Base-by-base conservation (phyloP, 2,797 vertebrate genomes). In the Falco concolor region DNA sequence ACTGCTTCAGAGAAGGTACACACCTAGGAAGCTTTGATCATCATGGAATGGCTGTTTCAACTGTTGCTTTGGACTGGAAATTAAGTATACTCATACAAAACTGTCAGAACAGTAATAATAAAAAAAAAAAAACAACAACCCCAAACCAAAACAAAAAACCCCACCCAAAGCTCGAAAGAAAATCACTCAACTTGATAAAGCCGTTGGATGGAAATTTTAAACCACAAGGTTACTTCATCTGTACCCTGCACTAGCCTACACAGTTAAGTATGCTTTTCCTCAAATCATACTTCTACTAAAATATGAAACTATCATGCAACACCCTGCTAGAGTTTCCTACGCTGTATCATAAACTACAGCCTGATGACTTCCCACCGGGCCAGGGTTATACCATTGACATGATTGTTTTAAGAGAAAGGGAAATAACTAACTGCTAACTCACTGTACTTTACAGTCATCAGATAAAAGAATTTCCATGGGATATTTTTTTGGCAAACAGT, bases 401-500 rank as follows among this genome's bases (percentile, higher is more conserved):
- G 74, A 96, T 19, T 94, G 73, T 76, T 95, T 95, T 84, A 94
- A 85, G 84, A 93, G 91, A 86, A 95, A 87, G 74, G 77, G 96
- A 96, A 97, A 69, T 85, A 93, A 95, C 84, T 93, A 93, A 94
- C 79, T 87, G 92, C 70, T 88, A 96, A 93, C 82, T 94, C 8
- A 8, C 79, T 73, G n/a, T 56, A 74, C 53, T 97, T 94, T 40
- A 75, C 90, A 89, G 77, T 40, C 87, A 93, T 77, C 89, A 97
- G 96, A 96, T 93, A 97, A 92, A 95, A 89, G 44, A 89, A 96
- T 84, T 95, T 96, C 93, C 89, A 95, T 32, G 89, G 64, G 88
- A 72, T 94, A 85, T 59, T 90, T 95, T 95, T 93, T 52, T 94
- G 96, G 93, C 91, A 95, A 95, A 94, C 54, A 95, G 76, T 93